Conservation (phyloP, 2,888 invertebrate species). For the Polyommatus iphigenia region DNA sequence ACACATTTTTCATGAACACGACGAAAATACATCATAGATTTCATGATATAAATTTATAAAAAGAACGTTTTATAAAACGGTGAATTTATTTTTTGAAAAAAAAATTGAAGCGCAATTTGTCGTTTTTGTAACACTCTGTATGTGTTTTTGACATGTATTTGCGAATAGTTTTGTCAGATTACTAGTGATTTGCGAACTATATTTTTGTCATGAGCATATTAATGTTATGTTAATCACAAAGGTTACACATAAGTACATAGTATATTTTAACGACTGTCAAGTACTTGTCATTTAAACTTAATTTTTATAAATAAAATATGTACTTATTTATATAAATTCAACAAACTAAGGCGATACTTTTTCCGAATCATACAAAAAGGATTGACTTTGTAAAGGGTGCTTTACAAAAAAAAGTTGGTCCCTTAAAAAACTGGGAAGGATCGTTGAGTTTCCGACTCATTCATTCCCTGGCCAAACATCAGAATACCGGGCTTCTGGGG, state of each 20-base stretch:
- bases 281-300: not conserved
- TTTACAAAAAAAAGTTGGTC: constrained; percentile 4
- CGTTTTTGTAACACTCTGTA: not conserved
- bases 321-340: too few species aligned
- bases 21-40: constrained; percentile 75
- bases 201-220: not conserved
- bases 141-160: not conserved
- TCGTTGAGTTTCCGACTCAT: constrained; percentile 43
- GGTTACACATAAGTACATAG: too few species aligned
- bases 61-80: constrained; percentile 32
- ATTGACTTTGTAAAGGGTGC: constrained; percentile 3
- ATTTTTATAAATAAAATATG: too few species aligned
- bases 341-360: not conserved
- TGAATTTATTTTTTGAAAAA: not conserved
- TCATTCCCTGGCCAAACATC: constrained; percentile 47
- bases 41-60: constrained; percentile 56
- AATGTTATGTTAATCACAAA: not conserved
- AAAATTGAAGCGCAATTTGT: not conserved
- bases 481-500: constrained; percentile 42
- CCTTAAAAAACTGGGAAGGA: constrained; percentile 31
- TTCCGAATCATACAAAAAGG: not conserved
- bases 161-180: not conserved
- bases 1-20: constrained; percentile 68
- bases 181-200: not conserved
- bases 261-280: not conserved